These are phyloP conservation scores for Diaphora mendica DNA, from an alignment of 2,888 invertebrate species.

Conservation along the genomic window DNA sequence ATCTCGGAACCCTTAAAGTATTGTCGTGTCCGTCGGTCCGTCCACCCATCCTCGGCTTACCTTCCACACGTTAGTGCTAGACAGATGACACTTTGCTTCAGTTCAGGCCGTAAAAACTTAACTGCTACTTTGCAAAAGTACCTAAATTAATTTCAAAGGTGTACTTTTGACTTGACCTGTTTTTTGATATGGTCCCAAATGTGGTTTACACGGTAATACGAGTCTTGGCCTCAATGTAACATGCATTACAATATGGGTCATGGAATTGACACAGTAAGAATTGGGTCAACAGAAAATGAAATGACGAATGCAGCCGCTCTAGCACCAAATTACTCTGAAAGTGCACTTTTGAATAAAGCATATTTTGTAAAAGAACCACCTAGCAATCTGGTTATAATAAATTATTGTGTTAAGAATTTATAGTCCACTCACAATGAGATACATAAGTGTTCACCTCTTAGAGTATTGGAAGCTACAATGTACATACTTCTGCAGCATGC, in stretches of 20 bases:
- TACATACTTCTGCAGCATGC: no score
- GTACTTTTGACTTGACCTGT: slow-evolving; percentile 19
- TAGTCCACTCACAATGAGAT: no score
- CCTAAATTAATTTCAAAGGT: neutral
- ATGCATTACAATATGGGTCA: slow-evolving; percentile 69
- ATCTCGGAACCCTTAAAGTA: no score
- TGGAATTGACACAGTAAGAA: slow-evolving; percentile 51
- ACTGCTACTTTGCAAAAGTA: neutral
- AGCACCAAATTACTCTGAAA: slow-evolving; percentile 24
- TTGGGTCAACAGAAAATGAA: slow-evolving; percentile 56
- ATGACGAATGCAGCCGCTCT: slow-evolving; percentile 25
- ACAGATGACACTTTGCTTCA: neutral
- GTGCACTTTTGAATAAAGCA: slow-evolving; percentile 12
- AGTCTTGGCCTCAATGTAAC: slow-evolving; percentile 59
- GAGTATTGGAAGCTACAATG: no score
- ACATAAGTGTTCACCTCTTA: no score
- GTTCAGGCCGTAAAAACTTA: neutral
- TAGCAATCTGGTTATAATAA: neutral
- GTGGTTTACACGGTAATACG: slow-evolving; percentile 46
- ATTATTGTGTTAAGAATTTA: no score
- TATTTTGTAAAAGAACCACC: neutral
- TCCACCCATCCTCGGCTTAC: no score
- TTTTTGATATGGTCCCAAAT: slow-evolving; percentile 26
- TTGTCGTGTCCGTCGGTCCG: no score
- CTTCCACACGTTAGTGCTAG: no score